Evolutionary conservation across 2,113 vertebrate species (phyloP).

Genomic region (Arvicanthis niloticus): DNA sequence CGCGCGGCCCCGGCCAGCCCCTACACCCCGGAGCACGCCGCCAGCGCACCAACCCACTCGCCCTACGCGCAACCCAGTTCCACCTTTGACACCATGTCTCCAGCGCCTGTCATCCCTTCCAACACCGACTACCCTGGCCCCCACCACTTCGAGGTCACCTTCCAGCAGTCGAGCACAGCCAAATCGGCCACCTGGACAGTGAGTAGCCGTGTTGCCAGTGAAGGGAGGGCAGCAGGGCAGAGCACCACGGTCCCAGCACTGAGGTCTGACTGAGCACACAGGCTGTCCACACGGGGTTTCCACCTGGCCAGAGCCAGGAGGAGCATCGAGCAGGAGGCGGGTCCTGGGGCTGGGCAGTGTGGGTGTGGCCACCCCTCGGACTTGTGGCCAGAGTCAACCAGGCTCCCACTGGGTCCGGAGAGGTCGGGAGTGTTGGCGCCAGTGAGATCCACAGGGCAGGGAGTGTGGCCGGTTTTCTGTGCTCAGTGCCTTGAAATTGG

Average conservation of each 20-base stretch:
- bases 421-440: background rate
- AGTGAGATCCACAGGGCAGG: accelerated
- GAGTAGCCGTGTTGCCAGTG: constrained; percentile 83
- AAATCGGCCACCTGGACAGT: constrained; percentile 99
- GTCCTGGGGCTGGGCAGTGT: constrained; percentile 52
- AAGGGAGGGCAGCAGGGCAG: background rate
- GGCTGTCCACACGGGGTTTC: background rate
- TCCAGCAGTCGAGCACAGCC: constrained; percentile 99
- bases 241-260: accelerated
- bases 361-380: background rate
- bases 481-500: background rate
- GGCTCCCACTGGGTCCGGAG: background rate
- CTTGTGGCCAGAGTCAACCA: background rate
- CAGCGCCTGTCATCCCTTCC: constrained; percentile 97
- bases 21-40: constrained; percentile 96
- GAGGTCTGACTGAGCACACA: background rate
- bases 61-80: constrained; percentile 99
- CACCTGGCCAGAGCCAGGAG: background rate
- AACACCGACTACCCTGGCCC: constrained; percentile 98
- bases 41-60: constrained; percentile 96
- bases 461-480: accelerated
- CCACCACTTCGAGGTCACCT: constrained; percentile 98
- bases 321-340: constrained; percentile 40
- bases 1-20: constrained; percentile 95
- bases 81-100: constrained; percentile 98